Conservation (phyloP, 2,888 invertebrate species). For the Archips xylosteana region DNA sequence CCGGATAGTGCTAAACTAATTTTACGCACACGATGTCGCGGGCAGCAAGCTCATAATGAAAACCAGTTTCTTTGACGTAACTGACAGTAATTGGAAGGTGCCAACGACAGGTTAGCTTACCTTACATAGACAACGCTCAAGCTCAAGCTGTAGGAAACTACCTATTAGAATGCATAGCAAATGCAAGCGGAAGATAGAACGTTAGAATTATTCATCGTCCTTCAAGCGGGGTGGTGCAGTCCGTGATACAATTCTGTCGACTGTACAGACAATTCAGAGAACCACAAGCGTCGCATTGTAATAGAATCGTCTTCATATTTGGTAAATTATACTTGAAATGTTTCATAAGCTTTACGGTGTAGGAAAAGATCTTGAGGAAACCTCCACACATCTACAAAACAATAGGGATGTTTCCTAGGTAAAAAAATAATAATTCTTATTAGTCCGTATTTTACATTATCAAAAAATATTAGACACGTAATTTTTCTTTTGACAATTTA, state of each 20-base stretch:
- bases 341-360: no score
- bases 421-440: no score
- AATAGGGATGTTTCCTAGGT: not conserved
- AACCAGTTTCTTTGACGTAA: not conserved
- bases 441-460: no score
- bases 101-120: not conserved
- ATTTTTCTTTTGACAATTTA: no score
- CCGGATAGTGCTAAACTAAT: no score
- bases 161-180: slow-evolving; percentile 24
- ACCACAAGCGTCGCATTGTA: not conserved
- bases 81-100: not conserved
- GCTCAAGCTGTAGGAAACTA: slow-evolving; percentile 7
- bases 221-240: not conserved
- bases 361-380: no score
- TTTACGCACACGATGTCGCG: no score
- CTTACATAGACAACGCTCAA: not conserved
- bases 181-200: slow-evolving; percentile 5
- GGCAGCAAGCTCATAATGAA: no score
- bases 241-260: not conserved
- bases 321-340: no score
- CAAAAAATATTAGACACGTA: no score
- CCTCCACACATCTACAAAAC: not conserved
- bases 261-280: not conserved
- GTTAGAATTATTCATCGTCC: slow-evolving; percentile 23
- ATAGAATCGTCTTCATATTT: not conserved